These are phyloP conservation scores for Cyaniris semiargus DNA, from an alignment of 2,888 invertebrate species.

Conservation along the genomic window DNA sequence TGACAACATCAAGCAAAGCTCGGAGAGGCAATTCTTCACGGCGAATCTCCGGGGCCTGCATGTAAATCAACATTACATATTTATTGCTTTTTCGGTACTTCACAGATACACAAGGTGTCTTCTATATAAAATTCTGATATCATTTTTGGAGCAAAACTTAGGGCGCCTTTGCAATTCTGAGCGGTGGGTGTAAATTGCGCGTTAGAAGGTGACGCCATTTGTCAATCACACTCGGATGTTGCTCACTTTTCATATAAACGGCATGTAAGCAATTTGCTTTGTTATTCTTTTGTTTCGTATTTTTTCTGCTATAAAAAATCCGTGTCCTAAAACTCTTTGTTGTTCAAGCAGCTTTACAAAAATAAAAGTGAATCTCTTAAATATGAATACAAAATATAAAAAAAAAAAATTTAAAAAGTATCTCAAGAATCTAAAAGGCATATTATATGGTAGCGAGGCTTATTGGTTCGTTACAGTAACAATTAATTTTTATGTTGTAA, in stretches of 20 bases:
- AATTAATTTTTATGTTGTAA: too few relatives aligned
- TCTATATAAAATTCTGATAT: neutral
- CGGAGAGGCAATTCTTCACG: neutral
- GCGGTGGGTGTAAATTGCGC: neutral
- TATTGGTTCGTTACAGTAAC: too few relatives aligned
- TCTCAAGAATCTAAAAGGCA: too few relatives aligned
- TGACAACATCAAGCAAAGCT: slow-evolving; percentile 1
- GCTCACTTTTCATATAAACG: slow-evolving; percentile 10
- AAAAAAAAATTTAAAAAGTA: too few relatives aligned
- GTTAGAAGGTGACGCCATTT: slow-evolving; percentile 19
- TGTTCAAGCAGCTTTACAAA: neutral
- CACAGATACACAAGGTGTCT: neutral
- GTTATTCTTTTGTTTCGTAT: neutral
- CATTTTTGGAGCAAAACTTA: slow-evolving; percentile 6
- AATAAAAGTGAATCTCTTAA: too few relatives aligned
- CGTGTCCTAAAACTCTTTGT: neutral
- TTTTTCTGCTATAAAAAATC: neutral
- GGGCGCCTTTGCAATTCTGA: slow-evolving; percentile 14
- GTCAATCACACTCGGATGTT: slow-evolving; percentile 12
- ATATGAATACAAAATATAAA: too few relatives aligned
- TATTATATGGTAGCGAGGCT: too few relatives aligned
- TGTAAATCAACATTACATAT: slow-evolving; percentile 21
- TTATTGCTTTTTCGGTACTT: slow-evolving; percentile 8
- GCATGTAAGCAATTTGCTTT: neutral
- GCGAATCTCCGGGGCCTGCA: neutral